Conservation (phyloP, 2,797 vertebrate genomes). For the Sebastes oblongus region DNA sequence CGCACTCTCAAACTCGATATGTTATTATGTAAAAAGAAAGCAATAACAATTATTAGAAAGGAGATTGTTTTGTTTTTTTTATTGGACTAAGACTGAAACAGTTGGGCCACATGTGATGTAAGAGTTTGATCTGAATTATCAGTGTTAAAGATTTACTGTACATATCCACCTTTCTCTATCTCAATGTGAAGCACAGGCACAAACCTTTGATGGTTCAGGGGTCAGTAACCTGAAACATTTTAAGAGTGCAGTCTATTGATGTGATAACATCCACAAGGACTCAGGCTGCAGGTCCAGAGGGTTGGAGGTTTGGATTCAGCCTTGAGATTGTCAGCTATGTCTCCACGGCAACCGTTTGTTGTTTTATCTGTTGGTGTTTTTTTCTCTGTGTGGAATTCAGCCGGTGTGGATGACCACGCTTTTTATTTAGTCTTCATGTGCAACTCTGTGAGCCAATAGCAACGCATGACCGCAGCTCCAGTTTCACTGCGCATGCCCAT, state of each 20-base stretch:
- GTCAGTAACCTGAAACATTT: background rate
- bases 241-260: background rate
- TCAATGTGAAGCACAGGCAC: background rate
- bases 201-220: background rate
- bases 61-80: background rate
- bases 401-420: background rate
- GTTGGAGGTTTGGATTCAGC: background rate
- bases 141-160: background rate
- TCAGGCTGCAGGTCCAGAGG: background rate
- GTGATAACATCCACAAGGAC: background rate
- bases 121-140: background rate
- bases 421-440: background rate
- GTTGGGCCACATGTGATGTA: too few species aligned
- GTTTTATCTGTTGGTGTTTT: background rate
- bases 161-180: background rate
- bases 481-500: too few species aligned
- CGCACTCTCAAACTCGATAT: too few species aligned
- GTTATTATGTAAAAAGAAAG: background rate
- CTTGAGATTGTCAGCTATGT: background rate
- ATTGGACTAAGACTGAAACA: background rate
- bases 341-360: background rate
- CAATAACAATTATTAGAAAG: background rate
- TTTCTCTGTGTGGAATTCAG: background rate
- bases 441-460: background rate
- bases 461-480: too few species aligned